A percentile compares a stretch with the other conserved stretches of the same genome.
Conservation (phyloP, 2,888 invertebrate genomes). For the Fragum sueziense region DNA sequence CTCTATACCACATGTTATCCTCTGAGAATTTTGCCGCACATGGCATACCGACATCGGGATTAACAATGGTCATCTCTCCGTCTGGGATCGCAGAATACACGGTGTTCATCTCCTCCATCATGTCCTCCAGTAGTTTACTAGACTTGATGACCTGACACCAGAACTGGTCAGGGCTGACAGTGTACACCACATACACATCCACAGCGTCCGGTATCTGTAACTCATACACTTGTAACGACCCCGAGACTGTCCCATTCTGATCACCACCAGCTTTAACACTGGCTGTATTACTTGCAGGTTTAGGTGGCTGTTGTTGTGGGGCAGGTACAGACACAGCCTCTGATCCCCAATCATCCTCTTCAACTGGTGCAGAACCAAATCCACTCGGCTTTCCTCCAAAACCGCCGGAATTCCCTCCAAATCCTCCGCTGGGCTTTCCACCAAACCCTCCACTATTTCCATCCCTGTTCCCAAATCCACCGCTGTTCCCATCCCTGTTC, state of each 20-base stretch:
- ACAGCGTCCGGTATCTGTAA: conserved; percentile 22
- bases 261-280: background rate
- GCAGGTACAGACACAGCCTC: conserved; percentile 14
- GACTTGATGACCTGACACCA: conserved; percentile 71
- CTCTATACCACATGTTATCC: conserved; percentile 72
- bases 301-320: background rate
- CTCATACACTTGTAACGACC: conserved; percentile 7
- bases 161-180: conserved; percentile 66
- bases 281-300: background rate
- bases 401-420: conserved; percentile 26
- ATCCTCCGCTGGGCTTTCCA: conserved; percentile 12
- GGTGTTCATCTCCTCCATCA: conserved; percentile 69
- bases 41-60: conserved; percentile 60
- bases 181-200: conserved; percentile 66
- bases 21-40: conserved; percentile 74
- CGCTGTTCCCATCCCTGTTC: conserved; percentile 4
- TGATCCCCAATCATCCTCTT: conserved; percentile 54
- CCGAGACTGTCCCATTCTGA: conserved; percentile 23
- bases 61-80: conserved; percentile 49
- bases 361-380: conserved; percentile 18
- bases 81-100: conserved; percentile 57
- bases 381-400: conserved; percentile 27
- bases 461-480: conserved; percentile 20
- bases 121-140: conserved; percentile 49
- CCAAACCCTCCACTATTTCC: conserved; percentile 15